Evolutionary conservation across 1,140 invertebrate species (phyloP), one percentile per base, ranked within the genome.

Genomic region (Chionoecetes opilio): DNA sequence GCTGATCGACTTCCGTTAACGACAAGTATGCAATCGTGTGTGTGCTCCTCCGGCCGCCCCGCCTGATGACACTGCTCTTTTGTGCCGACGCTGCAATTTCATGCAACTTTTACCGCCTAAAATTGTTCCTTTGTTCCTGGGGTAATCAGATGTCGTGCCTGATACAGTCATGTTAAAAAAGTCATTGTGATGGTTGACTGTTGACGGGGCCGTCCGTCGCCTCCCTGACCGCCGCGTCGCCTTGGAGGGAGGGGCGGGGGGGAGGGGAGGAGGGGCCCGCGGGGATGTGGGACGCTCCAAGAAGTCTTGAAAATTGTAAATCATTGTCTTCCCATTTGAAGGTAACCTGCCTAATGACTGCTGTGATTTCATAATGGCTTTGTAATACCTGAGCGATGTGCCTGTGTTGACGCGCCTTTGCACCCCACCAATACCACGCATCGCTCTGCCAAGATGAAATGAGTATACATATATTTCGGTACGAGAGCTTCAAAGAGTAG

Each of bases 361-460:
- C 37, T 88, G 31, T 29, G 41, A 75, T 31, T 75, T 75, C 32
- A 11, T 93, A 75, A 93, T 93, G 53, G 29, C 53, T 35, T 89
- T 32, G 85, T 93, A 89, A 89, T 93, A 93, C 75, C 34, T 91
- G 87, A 94, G 37, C 63, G 82, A 94, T 84, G 86, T 41, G 29
- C 41, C 32, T 82, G 93, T 87, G 41, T 89, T 94, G 29, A 94
- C 87, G 29, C 63, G 34, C 87, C 93, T 90, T n/a, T 34, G 21
- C 17, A 84, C 87, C 87, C 93, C 41, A 82, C 91, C 89, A 94
- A 90, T 94, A 94, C 93, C 31, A 84, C 93, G 84, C 93, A 94
- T 94, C 91, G 93, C 35, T 41, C 93, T 91, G 93, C 93, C 93
- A 94, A 94, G 87, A 94, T 94, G 90, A 94, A 94, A 94, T 94